Percentiles rank a stretch among this genome's conserved stretches.
Evolutionary conservation across 1,140 invertebrate species (phyloP).

Genomic region (Zaprionus capensis): DNA sequence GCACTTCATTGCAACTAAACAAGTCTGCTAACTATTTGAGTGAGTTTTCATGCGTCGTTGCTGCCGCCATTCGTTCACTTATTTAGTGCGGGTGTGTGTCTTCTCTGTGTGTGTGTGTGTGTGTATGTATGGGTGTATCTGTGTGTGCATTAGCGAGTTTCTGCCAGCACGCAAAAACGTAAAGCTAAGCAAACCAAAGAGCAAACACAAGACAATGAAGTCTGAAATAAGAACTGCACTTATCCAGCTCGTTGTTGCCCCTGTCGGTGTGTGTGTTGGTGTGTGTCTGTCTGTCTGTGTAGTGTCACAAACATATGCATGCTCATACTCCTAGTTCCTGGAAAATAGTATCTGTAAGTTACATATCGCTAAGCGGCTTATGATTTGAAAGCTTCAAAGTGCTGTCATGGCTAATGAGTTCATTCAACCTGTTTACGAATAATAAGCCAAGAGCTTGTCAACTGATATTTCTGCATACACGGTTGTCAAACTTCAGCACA

Average conservation of each 20-base stretch:
- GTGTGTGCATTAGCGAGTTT: constrained; percentile 41
- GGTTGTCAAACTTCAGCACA: neutral
- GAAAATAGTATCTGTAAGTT: constrained; percentile 44
- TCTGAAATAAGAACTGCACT: constrained; percentile 57
- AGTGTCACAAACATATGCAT: constrained; percentile 32
- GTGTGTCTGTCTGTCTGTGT: constrained; percentile 35
- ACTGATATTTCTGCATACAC: neutral
- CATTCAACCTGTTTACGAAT: constrained; percentile 35
- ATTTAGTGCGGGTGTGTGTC: constrained; percentile 32
- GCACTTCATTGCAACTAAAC: constrained; percentile 76
- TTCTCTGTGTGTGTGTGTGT: constrained; percentile 4
- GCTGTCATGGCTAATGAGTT: constrained; percentile 56
- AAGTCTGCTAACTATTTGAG: constrained; percentile 75
- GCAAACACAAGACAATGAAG: constrained; percentile 73
- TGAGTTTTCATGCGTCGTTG: constrained; percentile 67
- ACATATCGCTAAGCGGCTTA: constrained; percentile 67
- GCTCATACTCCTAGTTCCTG: constrained; percentile 3
- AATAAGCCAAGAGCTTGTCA: neutral
- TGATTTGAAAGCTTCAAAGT: constrained; percentile 63
- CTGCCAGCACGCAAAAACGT: constrained; percentile 27
- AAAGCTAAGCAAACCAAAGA: constrained; percentile 54
- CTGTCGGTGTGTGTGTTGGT: constrained; percentile 17
- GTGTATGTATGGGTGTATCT: neutral
- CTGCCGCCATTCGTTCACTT: constrained; percentile 54
- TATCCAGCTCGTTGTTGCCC: constrained; percentile 40